These are phyloP conservation scores for Calidris pugnax DNA, from an alignment of 2,113 vertebrate species.

Conservation along the genomic window DNA sequence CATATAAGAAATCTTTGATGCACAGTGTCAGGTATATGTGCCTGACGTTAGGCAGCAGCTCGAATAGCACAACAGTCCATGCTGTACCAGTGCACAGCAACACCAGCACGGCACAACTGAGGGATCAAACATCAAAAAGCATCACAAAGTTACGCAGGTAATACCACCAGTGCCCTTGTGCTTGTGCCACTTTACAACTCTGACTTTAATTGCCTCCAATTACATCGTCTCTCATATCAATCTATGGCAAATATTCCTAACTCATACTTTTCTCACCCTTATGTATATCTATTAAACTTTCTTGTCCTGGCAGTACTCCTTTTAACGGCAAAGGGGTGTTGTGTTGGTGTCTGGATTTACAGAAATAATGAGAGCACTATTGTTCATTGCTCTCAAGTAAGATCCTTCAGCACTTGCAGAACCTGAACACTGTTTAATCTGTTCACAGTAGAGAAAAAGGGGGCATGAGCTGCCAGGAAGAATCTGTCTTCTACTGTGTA, in stretches of 20 bases:
- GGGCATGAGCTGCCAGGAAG: not conserved
- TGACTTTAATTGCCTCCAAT: not conserved
- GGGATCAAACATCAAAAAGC: not conserved
- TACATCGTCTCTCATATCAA: not conserved
- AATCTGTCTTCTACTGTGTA: not conserved
- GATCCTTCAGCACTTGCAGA: not conserved
- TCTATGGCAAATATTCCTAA: not conserved
- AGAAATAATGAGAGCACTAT: not conserved
- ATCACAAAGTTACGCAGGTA: not conserved
- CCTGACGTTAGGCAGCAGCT: not conserved
- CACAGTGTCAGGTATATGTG: not conserved
- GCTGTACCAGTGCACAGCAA: not conserved
- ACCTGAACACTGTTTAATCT: not conserved
- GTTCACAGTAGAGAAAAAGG: not conserved
- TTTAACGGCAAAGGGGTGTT: not conserved
- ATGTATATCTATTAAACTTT: not conserved
- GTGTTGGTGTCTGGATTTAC: not conserved
- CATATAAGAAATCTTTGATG: not conserved
- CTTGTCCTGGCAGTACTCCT: not conserved
- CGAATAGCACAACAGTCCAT: rapidly evolving
- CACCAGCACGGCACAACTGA: not conserved
- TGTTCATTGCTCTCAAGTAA: not conserved
- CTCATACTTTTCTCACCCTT: not conserved
- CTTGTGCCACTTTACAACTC: not conserved
- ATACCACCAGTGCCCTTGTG: not conserved